Evolutionary conservation across 2,888 invertebrate genomes (phyloP), one percentile per base, ranked within the genome.

Genomic region (Pheosia tremula): DNA sequence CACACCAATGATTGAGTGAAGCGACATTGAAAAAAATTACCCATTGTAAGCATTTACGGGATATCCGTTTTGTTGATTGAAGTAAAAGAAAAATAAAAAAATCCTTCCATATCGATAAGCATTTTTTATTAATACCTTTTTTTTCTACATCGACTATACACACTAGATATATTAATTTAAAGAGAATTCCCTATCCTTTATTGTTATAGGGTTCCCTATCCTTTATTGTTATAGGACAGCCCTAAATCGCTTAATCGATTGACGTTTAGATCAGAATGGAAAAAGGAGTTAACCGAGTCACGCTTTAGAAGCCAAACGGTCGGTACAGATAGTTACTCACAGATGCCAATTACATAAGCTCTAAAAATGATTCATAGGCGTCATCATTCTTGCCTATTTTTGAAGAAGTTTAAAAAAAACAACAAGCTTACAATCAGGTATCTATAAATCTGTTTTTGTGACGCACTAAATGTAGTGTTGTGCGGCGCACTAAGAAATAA

Each of bases 1-100:
- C 83, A 82, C 75, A 81, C 78, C 75, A 79, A 71, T 88, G 90
- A 90, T 89, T 86, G 91, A 92, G 90, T 80, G 79, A 77, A 75
- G 67, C 85, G 89, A 89, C 90, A 89, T 89, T 89, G 88, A 86
- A 84, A 86, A 80, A 75, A 71, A 13, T 38, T 60, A 59, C 64
- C 52, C 65, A 62, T 61, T 57, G 57, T 68, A 71, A 69, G 59
- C 56, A 71, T 63, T 53, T 71, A 64, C 59, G 69, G 74, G 72
- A 77, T 75, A 71, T 81, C 79, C 82, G 76, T 54, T 54, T 38
- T 38, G 54, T 47, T 45, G 9, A 45, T 9, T 45, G 45, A 9
- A 45, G 45, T 45, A 10, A 5, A 10, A 8, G 10, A 10, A n/a
- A n/a, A 47, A 8, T n/a, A 47, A 47, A 47, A 41, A 41, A 41